Evolutionary conservation across 2,797 vertebrate species (phyloP), one percentile per base, ranked within the genome.

Genomic region (Choloepus didactylus): DNA sequence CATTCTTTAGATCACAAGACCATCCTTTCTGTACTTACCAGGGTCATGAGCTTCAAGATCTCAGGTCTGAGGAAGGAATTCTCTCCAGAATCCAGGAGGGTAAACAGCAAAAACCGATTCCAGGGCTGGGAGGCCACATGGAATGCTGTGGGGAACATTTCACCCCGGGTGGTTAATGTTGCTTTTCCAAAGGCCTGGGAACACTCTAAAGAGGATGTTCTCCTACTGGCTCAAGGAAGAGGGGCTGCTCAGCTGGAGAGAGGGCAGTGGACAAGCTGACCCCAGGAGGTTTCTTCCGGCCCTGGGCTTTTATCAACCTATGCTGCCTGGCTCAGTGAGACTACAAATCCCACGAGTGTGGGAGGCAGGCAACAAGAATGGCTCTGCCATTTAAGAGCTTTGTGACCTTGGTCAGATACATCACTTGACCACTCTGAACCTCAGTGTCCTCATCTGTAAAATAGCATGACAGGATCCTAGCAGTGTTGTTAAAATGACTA

Each of bases 41-140:
- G 93, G 56, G 98, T 98, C 97, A 99, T 95, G 83, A 99, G 98
- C 97, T 98, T 98, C 95, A 99, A 98, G 93, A 99, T 97, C 95
- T 98, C 99, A 19, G 99, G 98, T 96, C 99, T 99, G 87, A 99
- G 98, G 87, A 98, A 96, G 88, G 98, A 97, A 96, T 97, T 98
- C 83, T 99, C 98, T 80, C 98, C 98, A 62, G 98, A 98, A 97
- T 87, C 98, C 77, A 99, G 97, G 77, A 99, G 98, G 6, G 98
- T 98, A 98, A 98, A 97, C 79, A 99, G 98, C 95, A 99, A 97
- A 98, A 99, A 99, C 54, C 98, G 98, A 97, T 98, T 99, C 99
- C 99, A 99, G 0, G 99, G 99, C 97, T 99, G 99, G 85, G 98
- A 98, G 96, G 97, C 98, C 91, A 98, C 97, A 1, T 99, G 98